phyloP scores from a whole-genome alignment of 1,140 invertebrate genomes.

The Pseudomyrmex dendroicus region DNA sequence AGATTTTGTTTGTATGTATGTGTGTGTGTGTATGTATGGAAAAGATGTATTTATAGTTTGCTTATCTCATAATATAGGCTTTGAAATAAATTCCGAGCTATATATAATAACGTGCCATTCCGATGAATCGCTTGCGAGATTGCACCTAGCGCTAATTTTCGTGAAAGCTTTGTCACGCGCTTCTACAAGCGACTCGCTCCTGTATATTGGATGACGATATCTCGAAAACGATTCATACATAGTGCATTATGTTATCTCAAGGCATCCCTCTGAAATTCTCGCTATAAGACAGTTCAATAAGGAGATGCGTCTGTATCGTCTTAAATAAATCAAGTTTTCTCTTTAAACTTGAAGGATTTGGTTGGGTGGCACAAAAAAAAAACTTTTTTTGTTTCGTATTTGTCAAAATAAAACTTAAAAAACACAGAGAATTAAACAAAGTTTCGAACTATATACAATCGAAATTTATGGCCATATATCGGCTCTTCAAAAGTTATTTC shows the following conservation, averaged over 20 bases:
- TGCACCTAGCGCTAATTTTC: conserved; percentile 56
- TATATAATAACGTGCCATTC: conserved; percentile 38
- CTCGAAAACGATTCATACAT: conserved; percentile 59
- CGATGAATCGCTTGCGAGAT: conserved; percentile 53
- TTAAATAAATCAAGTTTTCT: conserved; percentile 24
- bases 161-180: conserved; percentile 58
- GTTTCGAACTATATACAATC: too few relatives aligned
- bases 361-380: too few relatives aligned
- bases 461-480: too few relatives aligned
- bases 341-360: background rate
- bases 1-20: background rate
- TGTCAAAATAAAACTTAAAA: too few relatives aligned
- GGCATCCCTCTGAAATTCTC: conserved; percentile 30
- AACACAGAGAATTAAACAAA: too few relatives aligned
- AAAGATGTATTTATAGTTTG: background rate
- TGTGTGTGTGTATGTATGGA: too few relatives aligned
- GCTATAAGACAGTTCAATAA: conserved; percentile 43
- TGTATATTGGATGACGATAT: conserved; percentile 59
- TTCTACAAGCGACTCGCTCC: conserved; percentile 43
- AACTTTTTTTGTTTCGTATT: too few relatives aligned
- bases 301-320: conserved; percentile 14
- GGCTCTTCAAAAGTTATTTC: too few relatives aligned
- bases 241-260: conserved; percentile 52
- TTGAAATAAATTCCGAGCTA: conserved; percentile 43
- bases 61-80: conserved; percentile 6